Base-by-base conservation (phyloP, 2,797 vertebrate genomes). In the Pseudocheirus occidentalis region DNA sequence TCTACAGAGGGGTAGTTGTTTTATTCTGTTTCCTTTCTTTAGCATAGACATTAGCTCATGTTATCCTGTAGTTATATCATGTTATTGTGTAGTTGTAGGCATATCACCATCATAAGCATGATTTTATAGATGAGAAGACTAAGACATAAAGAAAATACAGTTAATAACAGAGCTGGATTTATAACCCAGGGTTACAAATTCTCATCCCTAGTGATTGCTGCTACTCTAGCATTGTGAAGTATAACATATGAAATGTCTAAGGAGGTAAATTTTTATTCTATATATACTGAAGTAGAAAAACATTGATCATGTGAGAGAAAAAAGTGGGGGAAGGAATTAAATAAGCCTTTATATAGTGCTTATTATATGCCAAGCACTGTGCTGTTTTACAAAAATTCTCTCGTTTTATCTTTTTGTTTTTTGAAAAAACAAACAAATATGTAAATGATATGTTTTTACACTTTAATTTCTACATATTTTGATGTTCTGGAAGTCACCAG, bases 401-500 rank as follows among this genome's bases (percentile, higher is more conserved):
- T 81, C 18, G 24, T 81, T 81, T 81, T 16, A 81, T 81, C 21
- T n/a, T 46, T 81, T 81, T 40, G 5, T 73, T 73, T 66, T 66
- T 28, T 28, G 4, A 34, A 0, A 12, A 12, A 5, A 1, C 0
- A 12, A 34, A 34, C 53, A 55, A 55, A 34, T 31, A 40, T 10
- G 24, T 46, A 46, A 46, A 11, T 81, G 40, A 81, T 27, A 81
- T 9, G 27, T 81, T 81, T 81, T 81, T 13, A 81, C 21, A 81
- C n/a, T 6, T 62, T 40, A 73, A 5, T 16, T 73, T 73, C 66
- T 73, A 40, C 28, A 90, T 92, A 66, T 16, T 90, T 3, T 91
- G 53, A 90, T 90, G 94, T 90, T 92, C n/a, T 56, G 94, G 94
- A 94, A 92, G 34, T 95, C 91, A 34, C 18, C 89, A 92, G 50